These are phyloP conservation scores for Petrolisthes manimaculis DNA, from an alignment of 2,888 invertebrate genomes.

Conservation along the genomic window DNA sequence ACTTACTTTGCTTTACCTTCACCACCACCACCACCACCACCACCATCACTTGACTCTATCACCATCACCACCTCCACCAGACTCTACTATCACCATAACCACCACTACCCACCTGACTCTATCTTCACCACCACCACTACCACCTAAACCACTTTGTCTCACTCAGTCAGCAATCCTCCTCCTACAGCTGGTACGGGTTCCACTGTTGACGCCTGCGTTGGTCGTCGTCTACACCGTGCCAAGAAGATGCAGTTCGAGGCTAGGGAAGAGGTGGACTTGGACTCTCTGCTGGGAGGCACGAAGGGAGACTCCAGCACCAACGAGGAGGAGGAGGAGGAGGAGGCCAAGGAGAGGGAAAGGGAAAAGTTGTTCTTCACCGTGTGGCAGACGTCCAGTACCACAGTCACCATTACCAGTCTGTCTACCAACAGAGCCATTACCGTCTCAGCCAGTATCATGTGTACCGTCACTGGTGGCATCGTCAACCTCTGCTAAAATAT, in stretches of 20 bases:
- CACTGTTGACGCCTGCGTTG: not conserved
- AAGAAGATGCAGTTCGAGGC: not conserved
- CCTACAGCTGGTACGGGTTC: not conserved
- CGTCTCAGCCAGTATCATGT: slow-evolving; percentile 42
- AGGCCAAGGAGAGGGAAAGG: not conserved
- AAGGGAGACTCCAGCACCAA: not conserved
- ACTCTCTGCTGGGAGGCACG: not conserved
- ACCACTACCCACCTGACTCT: not conserved
- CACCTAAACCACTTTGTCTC: not conserved
- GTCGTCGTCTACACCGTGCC: slow-evolving; percentile 3
- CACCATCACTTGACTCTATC: not conserved
- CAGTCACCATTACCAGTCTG: slow-evolving; percentile 52
- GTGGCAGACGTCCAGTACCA: slow-evolving; percentile 55
- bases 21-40: not conserved
- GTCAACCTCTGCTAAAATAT: not conserved
- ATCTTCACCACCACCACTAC: not conserved
- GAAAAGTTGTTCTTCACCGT: slow-evolving; percentile 47
- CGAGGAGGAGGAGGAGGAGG: not conserved
- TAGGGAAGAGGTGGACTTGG: not conserved
- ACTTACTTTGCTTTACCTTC: not conserved
- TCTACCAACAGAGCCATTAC: slow-evolving; percentile 57
- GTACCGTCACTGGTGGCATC: slow-evolving; percentile 37
- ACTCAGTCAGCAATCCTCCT: not conserved
- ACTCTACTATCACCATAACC: not conserved
- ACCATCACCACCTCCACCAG: not conserved